Conservation (phyloP, 2,888 invertebrate genomes). For the Pyrrhia umbra region DNA sequence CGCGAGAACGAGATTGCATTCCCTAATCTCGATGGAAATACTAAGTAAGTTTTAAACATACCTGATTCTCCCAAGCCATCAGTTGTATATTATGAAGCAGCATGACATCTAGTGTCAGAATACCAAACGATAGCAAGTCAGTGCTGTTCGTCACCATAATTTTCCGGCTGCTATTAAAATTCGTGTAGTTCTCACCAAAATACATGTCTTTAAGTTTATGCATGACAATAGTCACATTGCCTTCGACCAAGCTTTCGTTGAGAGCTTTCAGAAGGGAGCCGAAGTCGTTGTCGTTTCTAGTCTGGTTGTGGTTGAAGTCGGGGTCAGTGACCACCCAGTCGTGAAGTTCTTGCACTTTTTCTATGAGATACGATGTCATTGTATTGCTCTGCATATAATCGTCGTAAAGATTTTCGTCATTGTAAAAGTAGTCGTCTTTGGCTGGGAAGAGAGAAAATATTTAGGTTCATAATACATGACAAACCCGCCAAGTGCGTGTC, state of each 20-base stretch:
- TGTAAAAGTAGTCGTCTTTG: conserved; percentile 81
- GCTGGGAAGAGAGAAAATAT: too few species aligned
- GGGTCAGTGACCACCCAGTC: conserved; percentile 87
- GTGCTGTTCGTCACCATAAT: conserved; percentile 83
- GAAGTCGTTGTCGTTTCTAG: conserved; percentile 72
- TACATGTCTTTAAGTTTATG: conserved; percentile 88
- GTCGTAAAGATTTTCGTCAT: conserved; percentile 84
- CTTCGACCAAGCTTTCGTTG: conserved; percentile 87
- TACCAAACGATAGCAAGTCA: conserved; percentile 89
- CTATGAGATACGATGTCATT: conserved; percentile 86
- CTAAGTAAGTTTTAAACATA: conserved; percentile 44
- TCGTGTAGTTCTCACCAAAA: conserved; percentile 81
- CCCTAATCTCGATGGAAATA: too few species aligned
- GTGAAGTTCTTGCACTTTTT: conserved; percentile 87
- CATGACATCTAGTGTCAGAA: conserved; percentile 90
- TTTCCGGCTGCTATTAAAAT: conserved; percentile 71
- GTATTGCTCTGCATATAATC: conserved; percentile 87
- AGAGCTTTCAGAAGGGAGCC: conserved; percentile 83
- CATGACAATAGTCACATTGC: conserved; percentile 87
- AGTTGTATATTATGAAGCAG: conserved; percentile 89
- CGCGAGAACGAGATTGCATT: too few species aligned
- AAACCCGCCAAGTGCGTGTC: too few species aligned
- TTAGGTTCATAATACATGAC: too few species aligned
- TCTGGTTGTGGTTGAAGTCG: conserved; percentile 72
- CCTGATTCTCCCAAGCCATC: conserved; percentile 90